These are phyloP conservation scores for Gila orcuttii DNA, from an alignment of 2,113 vertebrate genomes.

Conservation along the genomic window DNA sequence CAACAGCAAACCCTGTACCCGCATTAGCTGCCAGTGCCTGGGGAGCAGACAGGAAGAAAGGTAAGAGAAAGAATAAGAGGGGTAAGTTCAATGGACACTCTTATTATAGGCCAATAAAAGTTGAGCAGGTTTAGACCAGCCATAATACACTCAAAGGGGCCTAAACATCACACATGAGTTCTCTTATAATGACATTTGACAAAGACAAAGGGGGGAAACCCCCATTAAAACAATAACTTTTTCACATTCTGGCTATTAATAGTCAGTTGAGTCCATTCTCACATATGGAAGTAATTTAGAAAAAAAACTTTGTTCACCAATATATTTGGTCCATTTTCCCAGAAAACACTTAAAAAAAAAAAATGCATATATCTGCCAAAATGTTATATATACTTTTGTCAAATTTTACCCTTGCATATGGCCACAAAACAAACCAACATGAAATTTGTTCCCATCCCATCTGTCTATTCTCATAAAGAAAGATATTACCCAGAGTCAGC, in stretches of 20 bases:
- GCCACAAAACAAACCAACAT: neutral
- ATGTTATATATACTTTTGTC: no score
- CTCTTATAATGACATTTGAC: neutral
- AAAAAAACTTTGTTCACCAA: no score
- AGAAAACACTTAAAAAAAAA: no score
- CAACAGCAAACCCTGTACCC: constrained; percentile 89
- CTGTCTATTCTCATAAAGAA: neutral
- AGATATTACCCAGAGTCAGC: neutral
- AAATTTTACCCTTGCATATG: neutral
- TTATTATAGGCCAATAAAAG: constrained; percentile 15
- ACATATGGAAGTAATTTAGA: neutral
- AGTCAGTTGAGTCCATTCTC: neutral
- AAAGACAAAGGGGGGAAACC: neutral
- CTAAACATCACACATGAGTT: neutral
- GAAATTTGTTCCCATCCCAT: neutral
- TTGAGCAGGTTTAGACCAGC: neutral
- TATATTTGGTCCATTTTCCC: no score
- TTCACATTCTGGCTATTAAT: no score
- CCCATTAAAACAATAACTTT: neutral
- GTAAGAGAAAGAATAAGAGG: neutral
- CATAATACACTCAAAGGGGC: neutral
- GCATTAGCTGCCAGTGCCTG: constrained; percentile 93
- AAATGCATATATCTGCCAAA: no score
- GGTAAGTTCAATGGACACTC: neutral
- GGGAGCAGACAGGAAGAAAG: neutral